Evolutionary conservation across 2,113 vertebrate species (phyloP), one percentile per base, ranked within the genome.

Genomic region (Lichenostomus cassidix): DNA sequence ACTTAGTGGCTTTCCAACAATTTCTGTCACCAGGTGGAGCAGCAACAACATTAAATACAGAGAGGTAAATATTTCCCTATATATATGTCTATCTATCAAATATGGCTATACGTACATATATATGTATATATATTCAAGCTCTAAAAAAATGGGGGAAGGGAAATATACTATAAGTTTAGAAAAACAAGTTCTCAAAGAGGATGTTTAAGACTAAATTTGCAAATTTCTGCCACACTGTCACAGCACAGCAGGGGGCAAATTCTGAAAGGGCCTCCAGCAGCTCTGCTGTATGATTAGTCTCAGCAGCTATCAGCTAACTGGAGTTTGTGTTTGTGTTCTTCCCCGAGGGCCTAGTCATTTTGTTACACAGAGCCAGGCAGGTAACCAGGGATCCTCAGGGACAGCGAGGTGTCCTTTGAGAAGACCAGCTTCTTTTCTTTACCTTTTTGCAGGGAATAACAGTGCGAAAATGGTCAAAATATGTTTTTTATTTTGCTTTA

Each of bases 171-270:
- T 15, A 78, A 47, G 50, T 41, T 37, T 65, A 85, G 29, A 56
- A 94, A 93, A 92, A 73, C 9, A 35, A 49, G 94, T 96, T 96
- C 90, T 97, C 81, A 92, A 90, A 89, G 17, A 90, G 77, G 59
- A 96, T 87, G 52, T 89, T 93, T 87, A 87, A 64, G 79, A 94
- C 88, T 94, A 92, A 65, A 96, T 92, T 94, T 95, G 79, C 87
- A 91, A 96, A 97, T 90, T 94, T 65, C 74, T 94, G 87, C 70
- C 64, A 77, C 37, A 31, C 44, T 68, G 21, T 44, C 33, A 69
- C 62, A 81, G 86, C 76, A 69, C 49, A 92, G 59, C 31, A 37
- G 27, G 28, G 50, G 55, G 71, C 70, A 82, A 90, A 94, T 95
- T 83, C 84, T 53, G 75, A 89, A 94, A 92, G n/a, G 20, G 37